Evolutionary conservation across 2,888 invertebrate genomes (phyloP), one percentile per base, ranked within the genome.

Genomic region (Apantesis nais): DNA sequence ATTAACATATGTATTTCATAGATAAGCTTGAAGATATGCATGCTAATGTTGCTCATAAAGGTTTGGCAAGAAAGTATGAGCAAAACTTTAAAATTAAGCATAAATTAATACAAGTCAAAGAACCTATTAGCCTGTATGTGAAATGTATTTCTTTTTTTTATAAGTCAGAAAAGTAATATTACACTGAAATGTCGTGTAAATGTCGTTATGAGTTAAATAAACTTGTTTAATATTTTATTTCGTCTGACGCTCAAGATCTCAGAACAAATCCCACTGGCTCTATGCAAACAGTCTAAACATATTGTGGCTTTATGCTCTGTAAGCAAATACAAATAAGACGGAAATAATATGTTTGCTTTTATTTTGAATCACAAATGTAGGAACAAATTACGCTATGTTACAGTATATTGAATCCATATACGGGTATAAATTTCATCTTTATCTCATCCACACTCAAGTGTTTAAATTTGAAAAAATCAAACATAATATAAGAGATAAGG

Each of bases 201-300:
- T 63, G 70, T 72, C 74, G 67, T 78, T 74, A 74, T 66, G 76
- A 70, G 78, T 80, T 78, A 76, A 85, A 78, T 78, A 80, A 84
- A 80, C 80, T 80, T 79, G 82, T 83, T 82, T 80, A 83, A 80
- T 79, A 80, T 83, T 82, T 83, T 82, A 84, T 85, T 82, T 83
- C 69, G 77, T 73, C 74, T 78, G 78, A 74, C 75, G 80, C 74
- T 81, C 72, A 77, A 81, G 74, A 80, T 81, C 77, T 78, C 72
- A 74, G 75, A 77, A 75, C 73, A 78, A 79, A 80, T 76, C 77
- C 73, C 75, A 71, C 71, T 62, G 74, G 77, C 75, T 83, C 70
- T 79, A 73, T 61, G 74, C 77, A 80, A 78, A 82, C 77, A 80
- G 70, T 61, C 61, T 66, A 67, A 67, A 70, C 67, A 73, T 67